phyloP scores from a whole-genome alignment of 2,797 vertebrate species.

The Pyrocephalus nanus region DNA sequence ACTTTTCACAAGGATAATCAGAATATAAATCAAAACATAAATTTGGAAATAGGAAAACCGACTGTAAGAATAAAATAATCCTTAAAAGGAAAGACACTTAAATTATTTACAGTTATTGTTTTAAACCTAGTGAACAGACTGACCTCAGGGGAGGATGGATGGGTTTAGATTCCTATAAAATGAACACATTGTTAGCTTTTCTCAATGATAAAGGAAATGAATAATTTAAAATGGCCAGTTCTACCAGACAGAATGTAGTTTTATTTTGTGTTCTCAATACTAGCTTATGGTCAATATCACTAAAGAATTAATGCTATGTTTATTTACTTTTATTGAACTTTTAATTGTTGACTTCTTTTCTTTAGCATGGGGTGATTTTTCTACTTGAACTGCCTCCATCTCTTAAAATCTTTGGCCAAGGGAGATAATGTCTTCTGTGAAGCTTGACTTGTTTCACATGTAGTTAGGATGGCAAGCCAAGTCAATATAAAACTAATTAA shows the following conservation, averaged over 20 bases:
- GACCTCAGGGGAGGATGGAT: not conserved
- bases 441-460: not conserved
- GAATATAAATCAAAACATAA: not conserved
- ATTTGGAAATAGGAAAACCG: not conserved
- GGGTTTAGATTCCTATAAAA: not conserved
- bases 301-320: not conserved
- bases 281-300: not conserved
- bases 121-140: not conserved
- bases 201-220: not conserved
- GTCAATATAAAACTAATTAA: not conserved
- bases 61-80: not conserved
- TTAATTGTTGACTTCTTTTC: not conserved
- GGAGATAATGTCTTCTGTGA: not conserved
- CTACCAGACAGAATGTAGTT: not conserved
- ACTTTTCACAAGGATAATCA: not conserved
- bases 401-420: not conserved
- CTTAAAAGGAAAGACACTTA: not conserved
- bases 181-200: not conserved
- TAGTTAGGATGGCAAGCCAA: not conserved
- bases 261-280: not conserved
- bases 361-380: not conserved
- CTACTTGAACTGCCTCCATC: not conserved
- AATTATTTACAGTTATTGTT: not conserved
- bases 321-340: not conserved
- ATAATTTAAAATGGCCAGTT: not conserved